Base-by-base conservation (phyloP, 2,113 vertebrate species). In the Myiozetetes cayanensis region DNA sequence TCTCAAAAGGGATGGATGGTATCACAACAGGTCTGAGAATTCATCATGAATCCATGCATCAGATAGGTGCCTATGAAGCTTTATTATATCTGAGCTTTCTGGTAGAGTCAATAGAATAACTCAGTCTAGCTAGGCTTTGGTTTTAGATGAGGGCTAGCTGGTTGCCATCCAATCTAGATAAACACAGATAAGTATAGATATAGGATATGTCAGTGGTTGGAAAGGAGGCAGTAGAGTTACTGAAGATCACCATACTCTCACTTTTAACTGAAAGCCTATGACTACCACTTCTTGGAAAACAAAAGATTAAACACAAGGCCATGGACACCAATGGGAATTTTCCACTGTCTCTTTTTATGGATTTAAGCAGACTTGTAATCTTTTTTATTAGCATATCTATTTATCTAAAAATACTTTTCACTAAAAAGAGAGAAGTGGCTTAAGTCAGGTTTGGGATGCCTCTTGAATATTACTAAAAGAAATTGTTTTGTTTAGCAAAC, bases 171-270 rank as follows among this genome's bases (percentile, higher is more conserved):
- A 49, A 4, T n/a, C 55, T n/a, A 72, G 22, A 11, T 30, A 59
- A 62, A 39, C 24, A 35, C 2, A 73, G 55, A 8, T n/a, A 61
- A 67, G 4, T 19, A 39, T 9, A 22, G 25, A 14, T 8, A 10
- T 4, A 14, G 5, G 14, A 8, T 44, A 9, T 21, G 21, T 4
- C 62, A 8, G 9, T 47, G 21, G 13, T 2, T 11, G 1, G 22
- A 2, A 21, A 78, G 10, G 9, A 52, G 16, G 4, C 5, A 33
- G 13, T 21, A 59, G 5, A 58, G 31, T 3, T 58, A 16, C 14
- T 67, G 49, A 43, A 75, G 10, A 67, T 59, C 4, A 6, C 2
- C 13, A 8, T 59, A 27, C n/a, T 81, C 25, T 85, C 39, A 35
- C 11, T 53, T 46, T 47, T 35, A 53, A 27, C 12, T 62, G 37